A percentile compares a stretch with the other conserved stretches of the same genome.
phyloP scores from a whole-genome alignment of 2,113 vertebrate species.

The Pollimyrus isidori region DNA sequence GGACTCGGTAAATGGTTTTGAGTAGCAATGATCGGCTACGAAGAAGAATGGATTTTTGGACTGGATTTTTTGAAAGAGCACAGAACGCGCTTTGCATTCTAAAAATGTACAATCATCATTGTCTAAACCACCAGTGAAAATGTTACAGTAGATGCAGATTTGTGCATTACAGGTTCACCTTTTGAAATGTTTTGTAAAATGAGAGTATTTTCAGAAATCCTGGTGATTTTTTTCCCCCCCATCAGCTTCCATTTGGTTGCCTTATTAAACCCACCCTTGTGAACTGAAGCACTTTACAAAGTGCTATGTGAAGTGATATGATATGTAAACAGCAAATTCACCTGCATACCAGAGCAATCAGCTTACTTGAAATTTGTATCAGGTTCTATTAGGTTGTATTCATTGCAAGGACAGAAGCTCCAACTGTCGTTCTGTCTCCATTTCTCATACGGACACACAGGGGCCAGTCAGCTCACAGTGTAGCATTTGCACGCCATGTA shows the following conservation, averaged over 20 bases:
- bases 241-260: background rate
- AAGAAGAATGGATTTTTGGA: background rate
- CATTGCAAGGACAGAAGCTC: background rate
- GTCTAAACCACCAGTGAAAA: background rate
- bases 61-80: constrained; percentile 1
- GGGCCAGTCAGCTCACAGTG: background rate
- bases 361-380: background rate
- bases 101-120: background rate
- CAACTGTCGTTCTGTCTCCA: background rate
- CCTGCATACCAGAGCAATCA: background rate
- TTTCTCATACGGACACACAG: background rate
- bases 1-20: background rate
- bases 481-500: background rate
- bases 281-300: background rate
- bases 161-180: background rate
- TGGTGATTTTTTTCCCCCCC: background rate
- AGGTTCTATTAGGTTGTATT: background rate
- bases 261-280: background rate
- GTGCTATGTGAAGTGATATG: background rate
- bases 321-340: background rate
- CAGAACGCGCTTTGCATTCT: background rate
- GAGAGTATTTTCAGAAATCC: background rate
- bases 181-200: background rate
- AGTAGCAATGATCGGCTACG: background rate
- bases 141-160: background rate